Evolutionary conservation across 64 coral and sea anemone species (phyloP).

Genomic region (Montipora foliosa): DNA sequence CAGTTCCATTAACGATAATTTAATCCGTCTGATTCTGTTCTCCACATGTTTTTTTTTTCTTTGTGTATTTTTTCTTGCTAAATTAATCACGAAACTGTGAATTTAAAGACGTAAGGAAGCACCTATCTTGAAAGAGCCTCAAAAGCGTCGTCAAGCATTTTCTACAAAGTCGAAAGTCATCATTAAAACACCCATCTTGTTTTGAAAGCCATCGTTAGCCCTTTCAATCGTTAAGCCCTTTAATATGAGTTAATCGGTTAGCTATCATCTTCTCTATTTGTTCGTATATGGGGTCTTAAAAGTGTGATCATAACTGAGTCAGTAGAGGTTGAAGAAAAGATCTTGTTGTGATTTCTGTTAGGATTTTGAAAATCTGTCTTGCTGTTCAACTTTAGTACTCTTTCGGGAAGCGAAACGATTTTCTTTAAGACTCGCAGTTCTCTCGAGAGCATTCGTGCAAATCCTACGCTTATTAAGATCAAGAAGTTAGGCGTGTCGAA

Average conservation of each 20-base stretch:
- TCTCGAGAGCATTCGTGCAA: constrained; percentile 10
- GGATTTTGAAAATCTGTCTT: not conserved
- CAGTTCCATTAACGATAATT: not conserved
- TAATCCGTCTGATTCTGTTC: not conserved
- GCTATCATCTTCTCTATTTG: not conserved
- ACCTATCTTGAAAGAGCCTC: not conserved
- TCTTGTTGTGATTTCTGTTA: not conserved
- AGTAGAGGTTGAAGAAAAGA: not conserved
- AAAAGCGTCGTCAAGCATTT: not conserved
- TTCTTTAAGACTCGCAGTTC: not conserved
- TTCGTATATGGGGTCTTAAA: not conserved
- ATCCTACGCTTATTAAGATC: not conserved
- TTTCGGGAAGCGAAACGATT: not conserved
- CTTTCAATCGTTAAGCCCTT: not conserved
- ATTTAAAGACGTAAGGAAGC: not conserved
- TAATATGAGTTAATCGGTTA: not conserved
- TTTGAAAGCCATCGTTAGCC: not conserved
- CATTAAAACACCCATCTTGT: not conserved
- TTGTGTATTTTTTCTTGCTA: not conserved
- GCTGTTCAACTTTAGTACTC: not conserved
- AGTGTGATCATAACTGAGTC: not conserved
- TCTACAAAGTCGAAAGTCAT: not conserved
- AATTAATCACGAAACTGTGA: not conserved
- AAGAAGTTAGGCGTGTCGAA: constrained; percentile 19
- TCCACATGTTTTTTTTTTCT: not conserved